These are phyloP conservation scores for Eufriesea mexicana DNA, from an alignment of 1,140 invertebrate genomes.

Conservation along the genomic window DNA sequence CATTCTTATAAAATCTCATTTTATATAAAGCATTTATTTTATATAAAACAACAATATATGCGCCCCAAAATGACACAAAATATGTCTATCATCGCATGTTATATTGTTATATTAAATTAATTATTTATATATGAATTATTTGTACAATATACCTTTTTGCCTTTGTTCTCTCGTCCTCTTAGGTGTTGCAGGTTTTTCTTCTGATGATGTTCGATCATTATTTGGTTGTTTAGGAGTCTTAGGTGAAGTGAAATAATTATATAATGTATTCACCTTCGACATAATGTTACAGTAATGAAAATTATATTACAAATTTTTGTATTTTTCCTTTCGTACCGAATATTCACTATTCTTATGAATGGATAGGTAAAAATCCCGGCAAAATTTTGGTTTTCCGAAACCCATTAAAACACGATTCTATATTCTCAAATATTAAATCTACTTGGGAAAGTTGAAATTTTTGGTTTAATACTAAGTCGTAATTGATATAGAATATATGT, in stretches of 20 bases:
- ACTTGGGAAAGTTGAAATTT: background rate
- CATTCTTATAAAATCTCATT: background rate
- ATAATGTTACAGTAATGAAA: constrained; percentile 44
- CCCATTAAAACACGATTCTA: background rate
- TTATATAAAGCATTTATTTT: background rate
- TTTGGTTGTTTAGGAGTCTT: constrained; percentile 62
- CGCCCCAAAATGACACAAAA: background rate
- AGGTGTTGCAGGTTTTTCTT: constrained; percentile 64
- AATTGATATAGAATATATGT: background rate
- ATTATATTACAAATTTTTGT: background rate
- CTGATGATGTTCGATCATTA: constrained; percentile 2
- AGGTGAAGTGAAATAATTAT: constrained; percentile 78
- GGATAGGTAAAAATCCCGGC: constrained; percentile 45
- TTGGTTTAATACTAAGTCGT: background rate
- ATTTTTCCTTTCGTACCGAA: background rate
- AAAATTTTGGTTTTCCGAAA: constrained; percentile 39
- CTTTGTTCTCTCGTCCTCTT: constrained; percentile 68
- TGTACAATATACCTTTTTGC: constrained; percentile 64
- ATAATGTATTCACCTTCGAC: constrained; percentile 75
- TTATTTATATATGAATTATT: background rate
- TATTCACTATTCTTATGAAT: too few species aligned
- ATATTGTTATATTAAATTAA: background rate
- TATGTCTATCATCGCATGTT: constrained; percentile 11
- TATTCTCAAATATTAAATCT: constrained; percentile 12
- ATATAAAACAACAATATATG: background rate